phyloP scores from a whole-genome alignment of 2,888 invertebrate genomes.

The Watsonalla binaria region DNA sequence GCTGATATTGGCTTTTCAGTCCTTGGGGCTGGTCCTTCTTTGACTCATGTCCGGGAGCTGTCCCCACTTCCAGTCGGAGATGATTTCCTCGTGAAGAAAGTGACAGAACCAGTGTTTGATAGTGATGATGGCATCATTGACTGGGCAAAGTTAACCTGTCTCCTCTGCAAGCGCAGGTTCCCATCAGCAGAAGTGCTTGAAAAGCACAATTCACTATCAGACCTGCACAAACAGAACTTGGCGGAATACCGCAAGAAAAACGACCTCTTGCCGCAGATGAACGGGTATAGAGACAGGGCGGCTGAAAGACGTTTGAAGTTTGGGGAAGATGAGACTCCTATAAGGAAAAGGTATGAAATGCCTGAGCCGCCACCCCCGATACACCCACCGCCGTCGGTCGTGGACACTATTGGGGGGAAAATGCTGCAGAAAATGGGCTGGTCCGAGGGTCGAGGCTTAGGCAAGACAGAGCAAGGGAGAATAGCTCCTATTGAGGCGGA shows the following conservation, averaged over 20 bases:
- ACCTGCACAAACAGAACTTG: slow-evolving; percentile 95
- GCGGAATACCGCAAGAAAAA: slow-evolving; percentile 70
- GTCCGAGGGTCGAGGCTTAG: slow-evolving; percentile 97
- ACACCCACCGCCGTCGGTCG: slow-evolving; percentile 81
- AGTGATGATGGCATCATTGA: slow-evolving; percentile 90
- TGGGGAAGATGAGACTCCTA: slow-evolving; percentile 88
- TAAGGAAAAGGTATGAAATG: slow-evolving; percentile 63
- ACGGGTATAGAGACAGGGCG: slow-evolving; percentile 93
- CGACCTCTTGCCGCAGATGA: slow-evolving; percentile 50
- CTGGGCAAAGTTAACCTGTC: slow-evolving; percentile 93
- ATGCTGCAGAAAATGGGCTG: slow-evolving; percentile 99
- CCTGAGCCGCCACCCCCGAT: slow-evolving; percentile 69
- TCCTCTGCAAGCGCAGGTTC: slow-evolving; percentile 97
- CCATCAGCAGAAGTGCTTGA: slow-evolving; percentile 91
- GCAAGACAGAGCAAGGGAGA: slow-evolving; percentile 94
- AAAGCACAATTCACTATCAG: slow-evolving; percentile 95
- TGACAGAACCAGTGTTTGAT: slow-evolving; percentile 77
- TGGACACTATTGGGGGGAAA: slow-evolving; percentile 96
- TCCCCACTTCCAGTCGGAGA: slow-evolving; percentile 57
- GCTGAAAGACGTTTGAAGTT: slow-evolving; percentile 96
- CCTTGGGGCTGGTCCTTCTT: slow-evolving; percentile 83
- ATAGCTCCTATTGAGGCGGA: slow-evolving; percentile 94
- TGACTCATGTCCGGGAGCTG: slow-evolving; percentile 54
- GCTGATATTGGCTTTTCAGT: slow-evolving; percentile 97
- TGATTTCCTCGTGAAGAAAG: slow-evolving; percentile 60